Evolutionary conservation across 1,140 invertebrate species (phyloP), one percentile per base, ranked within the genome.

Genomic region (Neodiprion lecontei): DNA sequence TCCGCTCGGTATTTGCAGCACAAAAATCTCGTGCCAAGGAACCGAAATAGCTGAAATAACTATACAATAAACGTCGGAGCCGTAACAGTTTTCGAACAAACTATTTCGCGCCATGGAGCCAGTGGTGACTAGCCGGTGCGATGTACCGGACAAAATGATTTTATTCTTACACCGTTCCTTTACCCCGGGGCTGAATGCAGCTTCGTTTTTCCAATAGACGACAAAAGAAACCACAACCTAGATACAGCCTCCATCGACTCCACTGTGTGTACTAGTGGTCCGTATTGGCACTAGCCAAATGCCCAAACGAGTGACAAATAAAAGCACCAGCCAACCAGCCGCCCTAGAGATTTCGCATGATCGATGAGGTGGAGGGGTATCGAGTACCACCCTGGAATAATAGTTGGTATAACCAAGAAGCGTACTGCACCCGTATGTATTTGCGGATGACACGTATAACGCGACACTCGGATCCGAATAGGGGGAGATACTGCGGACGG

Each of bases 401-500:
- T 61, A 61, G 53, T 61, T 17, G 53, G 53, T 61, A 61, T 12
- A 61, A 61, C 61, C 61, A 65, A 14, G 12, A 69, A 69, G 3
- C 21, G 12, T 14, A 69, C 40, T 21, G 67, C 8, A 14, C 11
- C 11, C 17, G 21, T 69, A 21, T 14, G 67, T 69, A 40, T 40
- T 40, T 40, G 23, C 40, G 67, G 11, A 47, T 65, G 61, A 17
- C 14, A 69, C 21, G 40, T 21, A 69, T 17, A 14, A 65, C 17
- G 40, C 23, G 8, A 69, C 67, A 68, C 40, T 48, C 14, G 11
- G 68, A 23, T 48, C 9, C 50, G 68, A 49, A 49, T 48, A 68
- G 50, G 72, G 61, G 17, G 47, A 61, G 40, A 3, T 65, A 47
- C 49, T 67, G 61, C 23, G 28, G 67, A 67, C 82, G 76, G 85